Base-by-base conservation (phyloP, 2,113 vertebrate genomes). In the Brachyhypopomus gauderio region DNA sequence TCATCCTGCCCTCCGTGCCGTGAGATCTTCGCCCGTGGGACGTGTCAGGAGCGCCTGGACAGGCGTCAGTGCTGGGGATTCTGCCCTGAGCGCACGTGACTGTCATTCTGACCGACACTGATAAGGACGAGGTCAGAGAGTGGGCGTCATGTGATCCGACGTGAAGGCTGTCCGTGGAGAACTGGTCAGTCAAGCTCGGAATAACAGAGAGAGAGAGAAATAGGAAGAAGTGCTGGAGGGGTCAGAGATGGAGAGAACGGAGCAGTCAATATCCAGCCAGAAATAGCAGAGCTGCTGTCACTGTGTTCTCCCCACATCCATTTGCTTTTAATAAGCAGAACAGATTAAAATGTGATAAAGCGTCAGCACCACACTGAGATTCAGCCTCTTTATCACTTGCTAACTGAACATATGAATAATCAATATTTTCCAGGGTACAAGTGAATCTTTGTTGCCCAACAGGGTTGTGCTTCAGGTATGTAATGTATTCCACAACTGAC, bases 391-490 rank as follows among this genome's bases (percentile, higher is more conserved):
- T 34, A 67, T 67, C 30, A 14, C 4, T 3, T 5, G 38, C 23
- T n/a, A 77, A 64, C 38, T 48, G 22, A 77, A 64, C 62, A 77
- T 77, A 38, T 25, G 45, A 77, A 48, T 22, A 77, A 64, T 48
- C 41, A 19, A 52, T 48, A 64, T 77, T 23, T 45, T 27, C 62
- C 34, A 17, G 9, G 66, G 0, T 2, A 20, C 41, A 41, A 60
- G 41, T 41, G 41, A 27, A 70, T 16, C 34, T 76, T 30, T 22
- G 14, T 36, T 62, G 36, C 58, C 58, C 30, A 58, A 30, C 27
- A 23, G 34, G 36, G 36, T 22, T 11, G 30, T 7, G 20, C 2
- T 27, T 27, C 22, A 6, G 23, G 16, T 30, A 11, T 22, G 7
- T 0, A 8, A 22, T 22, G 38, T 41, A 22, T 22, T 22, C 3